These are phyloP conservation scores for Apamea epomidion DNA, from an alignment of 2,888 invertebrate species.

Conservation along the genomic window DNA sequence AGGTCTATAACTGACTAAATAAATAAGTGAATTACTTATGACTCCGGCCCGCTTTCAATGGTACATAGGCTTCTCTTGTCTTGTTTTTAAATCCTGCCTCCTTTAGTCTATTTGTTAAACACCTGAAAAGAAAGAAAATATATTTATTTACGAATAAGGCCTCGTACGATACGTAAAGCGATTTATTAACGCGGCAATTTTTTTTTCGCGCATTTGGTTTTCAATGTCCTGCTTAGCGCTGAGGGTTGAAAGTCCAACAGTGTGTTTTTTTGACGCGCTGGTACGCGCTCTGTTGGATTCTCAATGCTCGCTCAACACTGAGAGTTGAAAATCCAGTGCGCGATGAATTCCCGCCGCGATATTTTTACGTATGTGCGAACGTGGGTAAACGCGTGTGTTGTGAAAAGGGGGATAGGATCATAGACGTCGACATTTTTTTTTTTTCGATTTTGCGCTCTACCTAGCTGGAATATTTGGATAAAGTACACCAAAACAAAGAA, in stretches of 20 bases:
- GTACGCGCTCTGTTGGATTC: neutral
- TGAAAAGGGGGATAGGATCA: too few relatives aligned
- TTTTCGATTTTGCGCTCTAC: too few relatives aligned
- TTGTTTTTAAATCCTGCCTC: slow-evolving; percentile 37
- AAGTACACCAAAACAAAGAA: too few relatives aligned
- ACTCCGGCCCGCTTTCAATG: slow-evolving; percentile 22
- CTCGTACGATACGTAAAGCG: neutral
- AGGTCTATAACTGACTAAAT: neutral
- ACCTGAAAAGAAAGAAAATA: slow-evolving; percentile 7
- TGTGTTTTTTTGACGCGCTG: too few relatives aligned
- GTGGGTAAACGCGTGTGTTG: too few relatives aligned
- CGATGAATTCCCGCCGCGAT: too few relatives aligned
- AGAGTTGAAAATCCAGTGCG: too few relatives aligned
- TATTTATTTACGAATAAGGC: neutral
- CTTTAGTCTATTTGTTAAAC: slow-evolving; percentile 27
- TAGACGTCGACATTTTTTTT: too few relatives aligned
- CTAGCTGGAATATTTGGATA: too few relatives aligned
- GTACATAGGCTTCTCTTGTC: slow-evolving; percentile 26
- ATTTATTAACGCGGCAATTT: neutral
- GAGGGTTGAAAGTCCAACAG: neutral
- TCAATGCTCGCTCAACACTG: too few relatives aligned
- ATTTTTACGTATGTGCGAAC: too few relatives aligned
- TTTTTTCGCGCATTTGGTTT: neutral
- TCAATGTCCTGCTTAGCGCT: neutral
- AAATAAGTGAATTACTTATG: slow-evolving; percentile 24